Percentiles rank a stretch among this genome's conserved stretches.
Conservation (phyloP, 64 coral and sea anemone genomes). For the Dendrophyllia cribrosa region DNA sequence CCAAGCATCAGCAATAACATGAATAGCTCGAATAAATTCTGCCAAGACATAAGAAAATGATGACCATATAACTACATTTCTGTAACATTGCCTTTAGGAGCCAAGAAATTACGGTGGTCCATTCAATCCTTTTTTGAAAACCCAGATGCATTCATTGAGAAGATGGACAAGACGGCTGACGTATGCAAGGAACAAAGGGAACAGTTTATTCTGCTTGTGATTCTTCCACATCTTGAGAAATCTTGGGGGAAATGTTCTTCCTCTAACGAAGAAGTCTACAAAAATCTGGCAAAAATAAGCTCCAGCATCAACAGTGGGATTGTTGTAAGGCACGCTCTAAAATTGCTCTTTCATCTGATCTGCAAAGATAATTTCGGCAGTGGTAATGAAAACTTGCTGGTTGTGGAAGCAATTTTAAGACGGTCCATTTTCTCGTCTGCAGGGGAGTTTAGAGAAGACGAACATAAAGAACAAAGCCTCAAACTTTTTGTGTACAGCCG, state of each 20-base stretch:
- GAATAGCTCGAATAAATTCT: too few relatives aligned
- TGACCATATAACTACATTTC: too few relatives aligned
- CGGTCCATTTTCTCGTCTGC: background rate
- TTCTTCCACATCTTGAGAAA: conserved; percentile 13
- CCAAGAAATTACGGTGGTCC: background rate
- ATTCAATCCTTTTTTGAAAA: conserved; percentile 9
- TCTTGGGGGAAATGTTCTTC: conserved; percentile 12
- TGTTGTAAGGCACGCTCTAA: background rate
- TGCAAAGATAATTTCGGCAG: conserved; percentile 4
- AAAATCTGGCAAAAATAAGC: background rate
- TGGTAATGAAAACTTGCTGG: background rate
- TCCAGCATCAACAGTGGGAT: background rate
- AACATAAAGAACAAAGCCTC: background rate
- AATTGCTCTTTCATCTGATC: conserved; percentile 12
- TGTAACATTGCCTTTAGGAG: background rate
- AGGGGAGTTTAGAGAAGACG: background rate
- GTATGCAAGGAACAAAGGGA: background rate
- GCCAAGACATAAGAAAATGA: too few relatives aligned
- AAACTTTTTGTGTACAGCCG: conserved; percentile 16
- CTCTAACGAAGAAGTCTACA: background rate
- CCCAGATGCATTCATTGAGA: background rate
- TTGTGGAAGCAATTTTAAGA: background rate
- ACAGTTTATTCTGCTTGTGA: background rate
- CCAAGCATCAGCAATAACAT: too few relatives aligned
- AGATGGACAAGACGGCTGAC: background rate